Evolutionary conservation across 2,888 invertebrate species (phyloP).

Genomic region (Phyllotreta cruciferae): DNA sequence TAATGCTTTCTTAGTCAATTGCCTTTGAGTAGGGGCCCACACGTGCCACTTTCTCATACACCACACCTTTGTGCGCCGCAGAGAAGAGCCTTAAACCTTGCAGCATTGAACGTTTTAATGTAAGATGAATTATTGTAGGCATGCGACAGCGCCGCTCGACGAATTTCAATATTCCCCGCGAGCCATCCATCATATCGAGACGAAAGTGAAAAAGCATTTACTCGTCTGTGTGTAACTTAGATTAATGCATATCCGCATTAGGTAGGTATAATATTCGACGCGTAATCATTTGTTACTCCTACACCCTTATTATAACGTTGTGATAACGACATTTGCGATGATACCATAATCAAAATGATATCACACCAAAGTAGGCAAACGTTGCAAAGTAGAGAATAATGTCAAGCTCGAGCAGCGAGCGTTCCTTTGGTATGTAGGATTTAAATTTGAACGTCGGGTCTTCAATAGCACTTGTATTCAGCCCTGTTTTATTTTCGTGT

Average conservation of each 20-base stretch:
- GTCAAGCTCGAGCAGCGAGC: too few relatives aligned
- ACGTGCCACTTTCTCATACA: slow-evolving; percentile 7
- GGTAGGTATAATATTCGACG: too few relatives aligned
- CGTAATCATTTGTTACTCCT: too few relatives aligned
- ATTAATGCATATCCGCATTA: slow-evolving; percentile 1
- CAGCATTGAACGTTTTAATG: slow-evolving; percentile 7
- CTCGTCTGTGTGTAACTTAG: slow-evolving; percentile 6
- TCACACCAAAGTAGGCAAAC: too few relatives aligned
- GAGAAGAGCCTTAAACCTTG: slow-evolving; percentile 1
- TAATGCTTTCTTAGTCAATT: neutral
- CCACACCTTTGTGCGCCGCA: neutral
- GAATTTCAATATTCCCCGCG: slow-evolving; percentile 3
- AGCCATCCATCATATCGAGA: slow-evolving; percentile 9
- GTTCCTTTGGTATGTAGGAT: too few relatives aligned
- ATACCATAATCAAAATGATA: too few relatives aligned
- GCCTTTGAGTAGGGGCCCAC: neutral
- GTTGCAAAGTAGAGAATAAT: too few relatives aligned
- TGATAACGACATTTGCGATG: too few relatives aligned
- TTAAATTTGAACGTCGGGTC: too few relatives aligned
- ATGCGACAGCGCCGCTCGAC: neutral
- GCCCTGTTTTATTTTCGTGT: too few relatives aligned
- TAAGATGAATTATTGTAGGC: slow-evolving; percentile 4
- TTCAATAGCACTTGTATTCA: too few relatives aligned
- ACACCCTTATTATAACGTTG: too few relatives aligned
- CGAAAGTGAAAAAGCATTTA: slow-evolving; percentile 11